A percentile compares a stretch with the other conserved stretches of the same genome.
Evolutionary conservation across 2,797 vertebrate genomes (phyloP).

Genomic region (Amazonetta brasiliensis): DNA sequence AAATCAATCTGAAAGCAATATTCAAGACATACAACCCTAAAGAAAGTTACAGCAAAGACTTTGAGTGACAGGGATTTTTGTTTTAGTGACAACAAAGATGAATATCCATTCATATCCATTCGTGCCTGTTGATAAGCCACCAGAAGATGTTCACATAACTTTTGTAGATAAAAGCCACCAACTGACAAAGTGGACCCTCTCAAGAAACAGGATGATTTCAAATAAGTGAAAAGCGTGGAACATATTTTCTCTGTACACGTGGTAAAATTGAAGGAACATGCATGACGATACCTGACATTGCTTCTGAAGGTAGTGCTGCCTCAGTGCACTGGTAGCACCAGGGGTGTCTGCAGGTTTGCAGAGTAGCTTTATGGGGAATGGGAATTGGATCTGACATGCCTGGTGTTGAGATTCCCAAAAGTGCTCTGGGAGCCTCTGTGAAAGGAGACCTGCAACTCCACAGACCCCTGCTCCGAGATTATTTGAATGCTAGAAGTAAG

Average conservation of each 20-base stretch:
- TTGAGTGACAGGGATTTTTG: not conserved
- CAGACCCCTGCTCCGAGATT: not conserved
- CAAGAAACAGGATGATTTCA: not conserved
- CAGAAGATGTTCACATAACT: not conserved
- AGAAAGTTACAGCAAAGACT: rapidly evolving
- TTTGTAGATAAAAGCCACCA: not conserved
- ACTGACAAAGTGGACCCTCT: not conserved
- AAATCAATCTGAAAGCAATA: not conserved
- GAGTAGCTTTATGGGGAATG: not conserved
- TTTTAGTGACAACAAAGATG: not conserved
- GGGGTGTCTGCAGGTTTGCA: not conserved
- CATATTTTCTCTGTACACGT: not conserved
- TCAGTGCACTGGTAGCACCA: not conserved
- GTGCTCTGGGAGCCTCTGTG: not conserved
- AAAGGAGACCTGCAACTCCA: not conserved
- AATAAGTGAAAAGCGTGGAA: not conserved
- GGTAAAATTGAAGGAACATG: not conserved
- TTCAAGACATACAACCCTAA: not conserved
- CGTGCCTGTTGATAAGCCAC: not conserved
- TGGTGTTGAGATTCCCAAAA: not conserved
- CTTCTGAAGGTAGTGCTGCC: not conserved
- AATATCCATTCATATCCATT: not conserved
- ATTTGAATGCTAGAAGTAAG: rapidly evolving
- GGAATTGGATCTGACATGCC: not conserved
- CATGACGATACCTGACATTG: rapidly evolving